These are phyloP conservation scores for Pantala flavescens DNA, from an alignment of 1,140 invertebrate genomes.

Conservation along the genomic window DNA sequence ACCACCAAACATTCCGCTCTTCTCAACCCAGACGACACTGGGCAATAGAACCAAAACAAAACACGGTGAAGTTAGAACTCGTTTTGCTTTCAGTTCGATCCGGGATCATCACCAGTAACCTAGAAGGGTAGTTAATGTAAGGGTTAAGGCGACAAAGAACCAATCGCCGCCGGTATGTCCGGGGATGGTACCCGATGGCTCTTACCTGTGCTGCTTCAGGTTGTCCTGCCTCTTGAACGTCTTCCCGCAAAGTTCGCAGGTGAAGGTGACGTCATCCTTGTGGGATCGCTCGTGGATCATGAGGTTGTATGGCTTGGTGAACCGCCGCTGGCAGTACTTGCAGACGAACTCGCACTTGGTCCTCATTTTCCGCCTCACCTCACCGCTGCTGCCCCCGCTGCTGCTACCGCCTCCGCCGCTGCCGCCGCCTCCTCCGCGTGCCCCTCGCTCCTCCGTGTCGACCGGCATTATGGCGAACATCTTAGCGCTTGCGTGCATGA, in stretches of 20 bases:
- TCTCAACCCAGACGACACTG: too few relatives aligned
- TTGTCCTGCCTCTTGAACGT: constrained; percentile 96
- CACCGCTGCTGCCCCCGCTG: constrained; percentile 48
- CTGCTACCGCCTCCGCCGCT: constrained; percentile 63
- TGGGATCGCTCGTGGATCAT: constrained; percentile 98
- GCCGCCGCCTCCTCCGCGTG: constrained; percentile 2
- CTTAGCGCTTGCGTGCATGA: constrained; percentile 33
- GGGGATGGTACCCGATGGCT: too few relatives aligned
- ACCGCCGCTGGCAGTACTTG: constrained; percentile 95
- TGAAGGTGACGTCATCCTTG: constrained; percentile 95
- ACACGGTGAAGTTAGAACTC: too few relatives aligned
- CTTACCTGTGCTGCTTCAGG: constrained; percentile 87
- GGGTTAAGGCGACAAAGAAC: too few relatives aligned
- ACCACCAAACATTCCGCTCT: too few relatives aligned
- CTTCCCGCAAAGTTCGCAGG: constrained; percentile 97
- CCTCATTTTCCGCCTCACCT: constrained; percentile 86
- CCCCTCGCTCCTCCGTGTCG: constrained; percentile 72
- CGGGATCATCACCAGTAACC: too few relatives aligned
- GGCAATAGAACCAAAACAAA: too few relatives aligned
- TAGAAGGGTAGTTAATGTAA: too few relatives aligned
- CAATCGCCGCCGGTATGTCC: too few relatives aligned
- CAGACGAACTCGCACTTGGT: constrained; percentile 97
- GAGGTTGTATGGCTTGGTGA: constrained; percentile 99
- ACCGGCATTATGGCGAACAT: constrained; percentile 81
- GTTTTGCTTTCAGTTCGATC: too few relatives aligned